These are phyloP conservation scores for cat (Felis catus) DNA, from an alignment of 2,113 vertebrate species.

Conservation along the genomic window F.catus_Fca126_mat1.0 CM031423.1:13012001-13012500, in stretches of 20 bases:
- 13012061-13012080: neutral
- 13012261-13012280: slow-evolving; percentile 37
- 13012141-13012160: neutral
- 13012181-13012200: slow-evolving; percentile 57
- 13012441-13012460: slow-evolving; percentile 73
- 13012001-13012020: neutral
- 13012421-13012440: slow-evolving; percentile 59
- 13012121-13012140: neutral
- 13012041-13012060: slow-evolving; percentile 8
- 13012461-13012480: slow-evolving; percentile 53
- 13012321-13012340: neutral
- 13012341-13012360: neutral
- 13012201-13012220: slow-evolving; percentile 61
- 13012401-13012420: slow-evolving; percentile 25
- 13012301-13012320: neutral
- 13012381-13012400: neutral
- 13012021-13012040: slow-evolving; percentile 19
- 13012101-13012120: slow-evolving; percentile 53
- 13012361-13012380: no score
- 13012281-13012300: neutral
- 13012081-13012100: neutral
- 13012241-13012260: slow-evolving; percentile 63
- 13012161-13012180: neutral
- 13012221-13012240: slow-evolving; percentile 46
- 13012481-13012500: neutral